A percentile compares a stretch with the other conserved stretches of the same genome.
Conservation (phyloP, 2,888 invertebrate species). For the Noctua janthe region DNA sequence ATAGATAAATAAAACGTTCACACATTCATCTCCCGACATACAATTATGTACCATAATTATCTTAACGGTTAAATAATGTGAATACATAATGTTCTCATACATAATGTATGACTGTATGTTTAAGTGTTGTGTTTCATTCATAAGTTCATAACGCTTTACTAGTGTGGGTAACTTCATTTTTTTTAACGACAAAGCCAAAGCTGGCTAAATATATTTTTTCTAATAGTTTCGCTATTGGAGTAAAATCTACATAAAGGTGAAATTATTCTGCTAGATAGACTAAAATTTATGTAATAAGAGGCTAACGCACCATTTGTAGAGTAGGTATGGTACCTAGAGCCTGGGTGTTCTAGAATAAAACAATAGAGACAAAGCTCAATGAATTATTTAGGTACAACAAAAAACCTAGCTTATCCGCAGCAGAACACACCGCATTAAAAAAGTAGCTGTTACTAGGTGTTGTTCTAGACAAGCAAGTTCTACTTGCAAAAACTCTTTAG, state of each 20-base stretch:
- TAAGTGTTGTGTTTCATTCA: conserved; percentile 36
- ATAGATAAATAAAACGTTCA: conserved; percentile 3
- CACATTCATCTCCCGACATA: conserved; percentile 15
- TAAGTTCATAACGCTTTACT: conserved; percentile 30
- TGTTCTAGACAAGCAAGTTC: neutral
- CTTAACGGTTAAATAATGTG: conserved; percentile 30
- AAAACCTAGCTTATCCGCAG: neutral
- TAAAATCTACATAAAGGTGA: neutral
- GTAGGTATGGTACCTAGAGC: neutral
- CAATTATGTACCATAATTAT: conserved; percentile 20
- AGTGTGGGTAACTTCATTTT: conserved; percentile 11
- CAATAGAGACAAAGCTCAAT: neutral
- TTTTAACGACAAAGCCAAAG: neutral
- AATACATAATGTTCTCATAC: neutral
- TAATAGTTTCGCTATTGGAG: neutral
- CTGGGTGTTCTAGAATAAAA: neutral
- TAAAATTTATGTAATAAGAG: neutral
- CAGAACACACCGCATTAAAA: neutral
- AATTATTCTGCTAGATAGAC: neutral
- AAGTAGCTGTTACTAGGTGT: neutral
- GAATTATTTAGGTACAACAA: neutral
- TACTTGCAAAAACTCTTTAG: neutral
- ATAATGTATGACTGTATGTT: neutral
- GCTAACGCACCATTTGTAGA: neutral
- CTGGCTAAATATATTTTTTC: neutral